Evolutionary conservation across 1,140 invertebrate species (phyloP), one percentile per base, ranked within the genome.

Genomic region (Pseudomyrmex pallidus): DNA sequence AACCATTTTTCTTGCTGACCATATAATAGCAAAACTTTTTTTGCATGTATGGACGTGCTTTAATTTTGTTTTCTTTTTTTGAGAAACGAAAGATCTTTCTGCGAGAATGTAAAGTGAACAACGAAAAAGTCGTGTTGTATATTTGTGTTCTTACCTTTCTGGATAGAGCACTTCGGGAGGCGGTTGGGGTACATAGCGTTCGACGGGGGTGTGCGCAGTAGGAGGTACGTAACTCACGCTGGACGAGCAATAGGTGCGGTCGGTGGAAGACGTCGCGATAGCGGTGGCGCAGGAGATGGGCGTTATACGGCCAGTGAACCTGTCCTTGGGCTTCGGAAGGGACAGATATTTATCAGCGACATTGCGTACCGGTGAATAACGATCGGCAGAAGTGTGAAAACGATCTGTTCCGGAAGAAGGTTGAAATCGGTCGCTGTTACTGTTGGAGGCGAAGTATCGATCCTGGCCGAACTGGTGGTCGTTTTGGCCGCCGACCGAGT

Each of bases 171-270:
- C 94, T 90, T 95, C 94, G 64, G 95, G 95, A 7, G 95, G 95
- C 57, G 95, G 95, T 82, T 95, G 94, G 54, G 96, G 96, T 82
- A 96, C 96, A 86, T 96, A 96, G 84, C 96, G 94, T 92, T 96
- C 96, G 62, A 96, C 96, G 8, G 96, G 96, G 82, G 96, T 96
- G 91, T 96, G 96, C 54, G 96, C 96, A 68, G 95, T 95, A 3
- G 96, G 96, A 1, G 96, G 96, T 76, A 96, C 95, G 80, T 96
- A 96, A 63, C 95, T 94, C 0, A 76, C 70, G 7, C n/a, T 88
- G 17, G 84, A 74, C 22, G 92, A 85, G 7, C 85, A 82, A 46
- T 93, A 93, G 12, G 85, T 83, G 17, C 91, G 89, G 44, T 93
- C 93, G 4, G 90, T 88, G 0, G 77, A 74, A 3, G 90, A 84